Base-by-base conservation (phyloP, 2,797 vertebrate genomes). In the Cygnus olor region DNA sequence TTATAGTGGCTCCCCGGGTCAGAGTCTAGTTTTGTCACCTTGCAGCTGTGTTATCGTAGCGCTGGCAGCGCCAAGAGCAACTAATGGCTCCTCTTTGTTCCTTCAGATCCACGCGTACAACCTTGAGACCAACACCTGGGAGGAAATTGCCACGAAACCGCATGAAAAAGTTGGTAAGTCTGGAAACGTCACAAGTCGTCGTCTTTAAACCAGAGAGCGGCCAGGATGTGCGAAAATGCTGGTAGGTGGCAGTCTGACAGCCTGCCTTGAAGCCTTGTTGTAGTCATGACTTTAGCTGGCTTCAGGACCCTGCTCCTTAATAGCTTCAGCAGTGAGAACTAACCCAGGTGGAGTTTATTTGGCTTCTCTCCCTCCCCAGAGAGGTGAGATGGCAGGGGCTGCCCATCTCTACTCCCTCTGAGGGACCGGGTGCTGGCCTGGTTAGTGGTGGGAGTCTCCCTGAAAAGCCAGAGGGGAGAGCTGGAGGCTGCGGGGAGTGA, bases 111-210 rank as follows among this genome's bases (percentile, higher is more conserved):
- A 99, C 1, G 99, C 99, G 0, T 99, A 99, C 97, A 99, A 99
- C 96, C 98, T 99, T 88, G 99, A 99, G 98, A 99, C 99, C 28
- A 99, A 99, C 96, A 99, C 99, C 30, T 99, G 99, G 99, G 99
- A 99, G 93, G 99, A 99, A 96, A 99, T 99, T 45, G 89, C 98
- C 84, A 99, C 99, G 4, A 99, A 99, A 97, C 99, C 99, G 80
- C 99, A 99, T 57, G 99, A 99, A 93, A 99, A 99, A 98, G 98
- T 99, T 94, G 99, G 99, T 99, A 91, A 96, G 95, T 79, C 11
- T n/a, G 87, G 36, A 18, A 12, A 12, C 40, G 81, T 14, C 66
- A 10, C 2, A 0, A 8, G 5, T 44, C 24, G 14, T 51, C 4
- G 18, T 28, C 56, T 54, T 6, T 2, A 9, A 76, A 25, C 11